A percentile compares a stretch with the other conserved stretches of the same genome.
These are phyloP conservation scores for Leptura quadrifasciata DNA, from an alignment of 2,888 invertebrate species.

Conservation along the genomic window DNA sequence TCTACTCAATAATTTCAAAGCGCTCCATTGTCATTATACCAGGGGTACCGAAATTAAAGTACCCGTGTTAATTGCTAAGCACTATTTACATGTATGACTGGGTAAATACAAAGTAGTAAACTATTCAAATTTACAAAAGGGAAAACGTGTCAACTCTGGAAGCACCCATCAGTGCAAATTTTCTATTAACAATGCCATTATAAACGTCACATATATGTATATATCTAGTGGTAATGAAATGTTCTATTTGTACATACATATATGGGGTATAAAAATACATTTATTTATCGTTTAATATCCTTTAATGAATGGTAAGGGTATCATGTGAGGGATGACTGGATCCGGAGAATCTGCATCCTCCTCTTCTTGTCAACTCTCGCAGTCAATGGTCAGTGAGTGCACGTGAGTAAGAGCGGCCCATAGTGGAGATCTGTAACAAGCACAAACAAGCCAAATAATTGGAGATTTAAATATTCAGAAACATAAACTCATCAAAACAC, in stretches of 20 bases:
- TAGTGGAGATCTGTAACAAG: constrained; percentile 81
- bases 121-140: neutral
- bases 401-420: constrained; percentile 89
- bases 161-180: constrained; percentile 4
- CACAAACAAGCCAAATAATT: neutral
- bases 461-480: neutral
- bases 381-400: constrained; percentile 74
- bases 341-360: constrained; percentile 61
- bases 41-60: neutral
- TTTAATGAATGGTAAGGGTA: constrained; percentile 69
- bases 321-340: constrained; percentile 69
- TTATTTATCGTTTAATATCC: constrained; percentile 56
- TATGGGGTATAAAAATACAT: constrained; percentile 44
- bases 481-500: too few species aligned
- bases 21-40: neutral
- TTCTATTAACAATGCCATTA: neutral
- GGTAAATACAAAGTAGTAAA: neutral
- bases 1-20: neutral
- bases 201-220: neutral
- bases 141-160: neutral
- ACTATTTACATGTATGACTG: neutral
- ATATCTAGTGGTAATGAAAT: neutral
- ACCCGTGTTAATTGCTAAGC: neutral
- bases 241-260: constrained; percentile 51
- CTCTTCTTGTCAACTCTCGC: constrained; percentile 69